Conservation (phyloP, 2,888 invertebrate genomes). For the Mesorhabditis spiculigera region DNA sequence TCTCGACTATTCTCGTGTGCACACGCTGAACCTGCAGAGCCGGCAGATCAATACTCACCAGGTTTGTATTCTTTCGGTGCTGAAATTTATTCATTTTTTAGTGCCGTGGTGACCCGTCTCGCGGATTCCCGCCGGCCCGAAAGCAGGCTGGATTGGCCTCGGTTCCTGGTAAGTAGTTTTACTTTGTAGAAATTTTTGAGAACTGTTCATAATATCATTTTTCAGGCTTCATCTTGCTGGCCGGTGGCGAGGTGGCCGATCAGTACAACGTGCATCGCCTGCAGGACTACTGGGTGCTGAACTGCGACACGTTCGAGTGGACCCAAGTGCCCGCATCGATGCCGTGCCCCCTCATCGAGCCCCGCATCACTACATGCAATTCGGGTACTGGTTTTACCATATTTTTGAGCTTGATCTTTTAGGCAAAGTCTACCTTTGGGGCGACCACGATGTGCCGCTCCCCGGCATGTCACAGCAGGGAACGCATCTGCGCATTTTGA, state of each 20-base stretch:
- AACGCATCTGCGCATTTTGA: slow-evolving; percentile 52
- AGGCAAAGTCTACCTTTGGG: slow-evolving; percentile 55
- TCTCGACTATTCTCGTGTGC: slow-evolving; percentile 50
- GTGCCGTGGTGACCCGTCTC: slow-evolving; percentile 20
- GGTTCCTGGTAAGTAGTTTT: slow-evolving; percentile 29
- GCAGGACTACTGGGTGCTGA: slow-evolving; percentile 53
- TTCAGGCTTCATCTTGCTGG: slow-evolving; percentile 52
- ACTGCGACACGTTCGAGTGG: slow-evolving; percentile 53
- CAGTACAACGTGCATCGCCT: slow-evolving; percentile 46
- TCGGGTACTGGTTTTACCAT: slow-evolving; percentile 28
- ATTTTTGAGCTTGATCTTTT: slow-evolving; percentile 10
- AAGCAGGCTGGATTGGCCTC: slow-evolving; percentile 54
- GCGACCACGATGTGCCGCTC: slow-evolving; percentile 55
- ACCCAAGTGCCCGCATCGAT: slow-evolving; percentile 52
- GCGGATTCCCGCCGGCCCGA: slow-evolving; percentile 53
- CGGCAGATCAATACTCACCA: slow-evolving; percentile 47
- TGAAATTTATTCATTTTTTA: background rate
- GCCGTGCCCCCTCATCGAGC: slow-evolving; percentile 56
- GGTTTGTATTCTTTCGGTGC: background rate
- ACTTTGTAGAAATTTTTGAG: background rate
- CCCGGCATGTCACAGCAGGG: slow-evolving; percentile 54
- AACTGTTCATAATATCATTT: slow-evolving; percentile 8
- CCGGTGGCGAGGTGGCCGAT: slow-evolving; percentile 54
- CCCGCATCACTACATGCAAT: slow-evolving; percentile 50
- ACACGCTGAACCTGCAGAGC: slow-evolving; percentile 42